phyloP scores from a whole-genome alignment of 2,113 vertebrate species.

The Zosterops borbonicus region DNA sequence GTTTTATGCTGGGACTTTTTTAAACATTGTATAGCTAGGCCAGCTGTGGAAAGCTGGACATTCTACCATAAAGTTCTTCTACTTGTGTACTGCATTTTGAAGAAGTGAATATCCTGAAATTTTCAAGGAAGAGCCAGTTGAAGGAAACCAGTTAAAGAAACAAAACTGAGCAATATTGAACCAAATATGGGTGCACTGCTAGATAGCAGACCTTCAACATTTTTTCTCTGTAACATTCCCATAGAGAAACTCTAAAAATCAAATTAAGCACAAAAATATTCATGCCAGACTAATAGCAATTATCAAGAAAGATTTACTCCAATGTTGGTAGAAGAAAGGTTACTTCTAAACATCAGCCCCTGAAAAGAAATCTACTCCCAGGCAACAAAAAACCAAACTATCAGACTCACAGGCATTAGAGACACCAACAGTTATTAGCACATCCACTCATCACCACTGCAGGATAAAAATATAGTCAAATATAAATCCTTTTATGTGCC shows the following conservation, averaged over 20 bases:
- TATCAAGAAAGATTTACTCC: not conserved
- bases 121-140: not conserved
- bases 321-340: accelerated
- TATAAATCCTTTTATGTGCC: not conserved
- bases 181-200: accelerated
- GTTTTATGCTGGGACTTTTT: not conserved
- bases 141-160: not conserved
- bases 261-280: not conserved
- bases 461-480: not conserved
- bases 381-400: not conserved
- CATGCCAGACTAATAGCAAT: not conserved
- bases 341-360: not conserved
- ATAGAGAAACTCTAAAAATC: not conserved
- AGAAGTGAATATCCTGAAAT: not conserved
- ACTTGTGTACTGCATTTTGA: not conserved
- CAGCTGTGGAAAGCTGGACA: not conserved
- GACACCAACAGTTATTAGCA: not conserved
- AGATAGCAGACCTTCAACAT: not conserved
- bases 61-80: not conserved
- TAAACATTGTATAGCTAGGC: not conserved
- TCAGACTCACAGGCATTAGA: not conserved
- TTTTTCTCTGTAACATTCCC: not conserved
- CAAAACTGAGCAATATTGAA: not conserved
- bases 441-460: not conserved
- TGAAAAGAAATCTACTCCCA: not conserved